Base-by-base conservation (phyloP, 2,797 vertebrate species). In the Serranus cabrilla region DNA sequence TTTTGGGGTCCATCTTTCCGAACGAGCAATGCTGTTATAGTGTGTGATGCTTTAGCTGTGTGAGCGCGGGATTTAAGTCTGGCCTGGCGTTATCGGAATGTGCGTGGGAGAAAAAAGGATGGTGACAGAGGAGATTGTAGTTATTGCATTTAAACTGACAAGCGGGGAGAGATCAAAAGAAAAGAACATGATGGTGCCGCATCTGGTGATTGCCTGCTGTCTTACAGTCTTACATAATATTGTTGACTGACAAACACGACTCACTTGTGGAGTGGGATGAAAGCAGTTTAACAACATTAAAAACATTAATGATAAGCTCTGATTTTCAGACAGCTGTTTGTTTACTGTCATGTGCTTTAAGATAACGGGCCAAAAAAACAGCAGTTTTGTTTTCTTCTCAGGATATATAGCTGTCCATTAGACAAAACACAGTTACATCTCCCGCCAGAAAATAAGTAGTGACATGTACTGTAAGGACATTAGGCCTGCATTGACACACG, bases 191-290 rank as follows among this genome's bases (percentile, higher is more conserved):
- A 70, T 56, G 69, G 62, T 34, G 46, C 27, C 21, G 46, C 82
- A 90, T 92, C 76, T 85, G 81, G 59, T 81, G 76, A 87, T 76
- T 79, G 78, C 74, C 77, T 78, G 80, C 84, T 88, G 84, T 88
- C 75, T 82, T 67, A 58, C 11, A 21, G 40, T 52, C 59, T 90
- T 89, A 85, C 80, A 74, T 87, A 87, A 91, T 69, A 37, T 10
- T 69, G 63, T 70, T 63, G 63, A 71, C 52, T 76, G 77, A 79
- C 74, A 84, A 89, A 87, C 63, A 77, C 39, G 7, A 74, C 80
- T 80, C 54, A 59, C 61, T 66, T 52, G 43, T 62, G 47, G 18
- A 42, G 60, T 11, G 20, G 52, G 42, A 72, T 71, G 43, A 67
- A 61, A 85, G 50, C 47, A 40, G 47, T 77, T 72, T 55, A 60